Percentiles rank a stretch among this genome's conserved stretches.
Conservation (phyloP, 2,113 vertebrate species). For the Lycocorax pyrrhopterus region DNA sequence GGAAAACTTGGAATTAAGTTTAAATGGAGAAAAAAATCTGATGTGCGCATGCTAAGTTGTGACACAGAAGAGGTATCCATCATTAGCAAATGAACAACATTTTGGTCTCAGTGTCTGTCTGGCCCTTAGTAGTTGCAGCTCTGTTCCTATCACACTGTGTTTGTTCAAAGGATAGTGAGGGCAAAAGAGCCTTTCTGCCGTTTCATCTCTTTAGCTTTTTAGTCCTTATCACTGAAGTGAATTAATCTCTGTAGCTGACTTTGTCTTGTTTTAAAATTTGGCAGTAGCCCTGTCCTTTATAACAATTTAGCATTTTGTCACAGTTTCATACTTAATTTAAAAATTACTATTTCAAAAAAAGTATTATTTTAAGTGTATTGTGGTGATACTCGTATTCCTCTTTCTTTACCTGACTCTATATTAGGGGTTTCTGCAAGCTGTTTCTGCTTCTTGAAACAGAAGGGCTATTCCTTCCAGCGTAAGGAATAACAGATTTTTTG, state of each 20-base stretch:
- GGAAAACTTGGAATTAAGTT: background rate
- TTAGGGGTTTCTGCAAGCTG: background rate
- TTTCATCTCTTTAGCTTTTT: slow-evolving; percentile 20
- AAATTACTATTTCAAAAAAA: background rate
- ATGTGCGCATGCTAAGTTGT: background rate
- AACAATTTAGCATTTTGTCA: background rate
- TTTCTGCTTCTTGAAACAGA: background rate
- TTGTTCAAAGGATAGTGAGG: background rate
- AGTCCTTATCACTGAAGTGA: background rate
- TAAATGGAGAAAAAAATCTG: background rate
- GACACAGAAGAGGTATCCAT: background rate
- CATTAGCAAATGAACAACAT: background rate
- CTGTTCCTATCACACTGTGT: background rate
- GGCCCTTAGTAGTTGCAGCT: background rate
- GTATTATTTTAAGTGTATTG: background rate
- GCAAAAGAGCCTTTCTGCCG: background rate
- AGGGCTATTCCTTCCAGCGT: background rate
- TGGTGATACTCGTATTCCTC: background rate
- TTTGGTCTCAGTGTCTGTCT: background rate
- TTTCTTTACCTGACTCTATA: background rate
- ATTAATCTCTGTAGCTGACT: background rate
- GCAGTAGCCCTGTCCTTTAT: background rate
- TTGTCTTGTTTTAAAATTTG: background rate
- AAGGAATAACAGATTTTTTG: background rate
- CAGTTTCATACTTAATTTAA: background rate